Conservation (phyloP, 1,140 invertebrate species). For the Penaeus japonicus region DNA sequence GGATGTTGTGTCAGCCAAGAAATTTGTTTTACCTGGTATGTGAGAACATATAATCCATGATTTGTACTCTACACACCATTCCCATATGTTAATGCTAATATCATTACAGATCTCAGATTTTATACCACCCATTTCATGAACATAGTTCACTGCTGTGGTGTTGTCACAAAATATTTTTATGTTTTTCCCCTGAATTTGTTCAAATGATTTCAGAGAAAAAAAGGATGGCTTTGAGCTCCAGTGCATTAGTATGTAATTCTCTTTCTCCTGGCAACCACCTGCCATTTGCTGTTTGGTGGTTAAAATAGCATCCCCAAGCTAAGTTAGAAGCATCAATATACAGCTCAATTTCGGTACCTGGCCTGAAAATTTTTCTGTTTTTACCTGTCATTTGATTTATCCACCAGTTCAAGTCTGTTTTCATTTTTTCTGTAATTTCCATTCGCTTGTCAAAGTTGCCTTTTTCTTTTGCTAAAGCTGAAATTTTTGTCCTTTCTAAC, state of each 20-base stretch:
- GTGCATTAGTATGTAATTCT: background rate
- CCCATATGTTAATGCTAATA: background rate
- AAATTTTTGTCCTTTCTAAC: background rate
- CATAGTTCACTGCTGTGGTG: no score
- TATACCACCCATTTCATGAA: no score
- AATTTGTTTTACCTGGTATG: background rate
- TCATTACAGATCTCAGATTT: no score
- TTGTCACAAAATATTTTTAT: no score
- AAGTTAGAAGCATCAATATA: background rate
- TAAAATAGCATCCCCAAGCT: background rate
- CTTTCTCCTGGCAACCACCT: background rate
- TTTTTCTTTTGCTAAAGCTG: background rate
- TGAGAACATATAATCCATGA: background rate
- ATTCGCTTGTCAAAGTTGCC: background rate
- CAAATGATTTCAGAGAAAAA: background rate
- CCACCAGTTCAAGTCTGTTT: background rate
- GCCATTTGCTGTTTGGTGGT: no score
- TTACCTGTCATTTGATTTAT: background rate
- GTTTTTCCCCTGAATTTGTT: background rate
- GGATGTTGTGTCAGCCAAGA: background rate
- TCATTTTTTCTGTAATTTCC: background rate
- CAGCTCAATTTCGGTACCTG: background rate
- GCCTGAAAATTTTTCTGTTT: background rate
- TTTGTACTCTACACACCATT: background rate
- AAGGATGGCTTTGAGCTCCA: background rate